phyloP scores from a whole-genome alignment of 2,888 invertebrate genomes.

The Leptopilina syphax region DNA sequence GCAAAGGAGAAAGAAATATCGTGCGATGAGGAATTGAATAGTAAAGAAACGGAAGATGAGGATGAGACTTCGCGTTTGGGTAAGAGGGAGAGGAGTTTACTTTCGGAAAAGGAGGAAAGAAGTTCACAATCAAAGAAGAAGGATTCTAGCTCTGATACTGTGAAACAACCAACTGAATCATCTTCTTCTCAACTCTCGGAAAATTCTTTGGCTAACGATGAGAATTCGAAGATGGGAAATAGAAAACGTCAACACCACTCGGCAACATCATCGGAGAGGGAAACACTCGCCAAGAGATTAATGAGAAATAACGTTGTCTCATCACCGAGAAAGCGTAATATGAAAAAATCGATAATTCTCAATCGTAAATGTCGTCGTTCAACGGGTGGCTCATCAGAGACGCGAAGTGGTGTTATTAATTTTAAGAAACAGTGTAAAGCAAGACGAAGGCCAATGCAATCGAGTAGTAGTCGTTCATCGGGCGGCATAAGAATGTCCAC shows the following conservation, averaged over 20 bases:
- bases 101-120: constrained; percentile 65
- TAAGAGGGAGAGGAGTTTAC: constrained; percentile 52
- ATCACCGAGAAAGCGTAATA: constrained; percentile 42
- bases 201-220: constrained; percentile 64
- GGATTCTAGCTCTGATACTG: constrained; percentile 3
- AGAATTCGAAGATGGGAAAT: constrained; percentile 63
- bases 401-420: background rate
- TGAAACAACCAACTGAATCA: constrained; percentile 15
- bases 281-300: constrained; percentile 37
- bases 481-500: constrained; percentile 48
- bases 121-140: constrained; percentile 34
- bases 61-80: constrained; percentile 32
- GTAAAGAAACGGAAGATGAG: constrained; percentile 7
- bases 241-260: constrained; percentile 56
- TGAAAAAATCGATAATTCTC: constrained; percentile 29
- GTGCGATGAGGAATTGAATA: constrained; percentile 21
- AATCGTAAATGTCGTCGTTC: background rate
- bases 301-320: constrained; percentile 30
- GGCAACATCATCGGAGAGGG: constrained; percentile 48
- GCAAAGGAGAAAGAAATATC: constrained; percentile 19
- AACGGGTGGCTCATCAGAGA: constrained; percentile 16
- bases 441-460: background rate
- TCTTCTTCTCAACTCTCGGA: constrained; percentile 50
- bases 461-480: constrained; percentile 18
- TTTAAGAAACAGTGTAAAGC: constrained; percentile 17